These are phyloP conservation scores for Argyresthia albistria DNA, from an alignment of 2,888 invertebrate species.

Conservation along the genomic window DNA sequence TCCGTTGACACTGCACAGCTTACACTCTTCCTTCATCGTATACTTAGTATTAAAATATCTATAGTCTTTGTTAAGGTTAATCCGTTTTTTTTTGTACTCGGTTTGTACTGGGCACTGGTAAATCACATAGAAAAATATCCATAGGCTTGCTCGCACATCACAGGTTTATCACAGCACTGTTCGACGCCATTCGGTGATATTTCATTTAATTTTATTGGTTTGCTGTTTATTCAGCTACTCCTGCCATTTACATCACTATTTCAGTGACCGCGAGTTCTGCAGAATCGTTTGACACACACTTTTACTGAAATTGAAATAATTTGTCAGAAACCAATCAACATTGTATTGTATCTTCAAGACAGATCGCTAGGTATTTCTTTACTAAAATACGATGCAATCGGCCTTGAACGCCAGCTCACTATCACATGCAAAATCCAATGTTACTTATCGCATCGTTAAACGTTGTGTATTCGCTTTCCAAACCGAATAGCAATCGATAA, in stretches of 20 bases:
- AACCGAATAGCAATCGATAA: background rate
- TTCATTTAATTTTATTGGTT: too few relatives aligned
- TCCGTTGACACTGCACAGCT: constrained; percentile 55
- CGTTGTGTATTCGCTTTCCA: background rate
- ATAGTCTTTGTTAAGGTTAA: background rate
- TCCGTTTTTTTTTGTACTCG: constrained; percentile 71
- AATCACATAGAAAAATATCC: constrained; percentile 72
- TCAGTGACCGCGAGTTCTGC: background rate
- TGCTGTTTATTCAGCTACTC: background rate
- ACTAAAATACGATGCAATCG: background rate
- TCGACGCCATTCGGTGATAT: constrained; percentile 20
- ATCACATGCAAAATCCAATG: background rate
- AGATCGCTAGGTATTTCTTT: too few relatives aligned
- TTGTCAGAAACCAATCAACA: too few relatives aligned
- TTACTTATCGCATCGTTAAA: background rate
- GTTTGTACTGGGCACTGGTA: constrained; percentile 71
- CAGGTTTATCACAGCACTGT: constrained; percentile 67
- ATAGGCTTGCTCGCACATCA: constrained; percentile 61
- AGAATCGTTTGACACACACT: too few relatives aligned
- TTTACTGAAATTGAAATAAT: too few relatives aligned
- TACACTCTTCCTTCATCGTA: constrained; percentile 68
- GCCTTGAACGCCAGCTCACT: background rate
- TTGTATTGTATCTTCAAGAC: too few relatives aligned
- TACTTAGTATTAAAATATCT: constrained; percentile 22
- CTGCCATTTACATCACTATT: too few relatives aligned